These are phyloP conservation scores for human DNA, from an alignment of 2,113 vertebrate species.

Conservation along the genomic window DNA sequence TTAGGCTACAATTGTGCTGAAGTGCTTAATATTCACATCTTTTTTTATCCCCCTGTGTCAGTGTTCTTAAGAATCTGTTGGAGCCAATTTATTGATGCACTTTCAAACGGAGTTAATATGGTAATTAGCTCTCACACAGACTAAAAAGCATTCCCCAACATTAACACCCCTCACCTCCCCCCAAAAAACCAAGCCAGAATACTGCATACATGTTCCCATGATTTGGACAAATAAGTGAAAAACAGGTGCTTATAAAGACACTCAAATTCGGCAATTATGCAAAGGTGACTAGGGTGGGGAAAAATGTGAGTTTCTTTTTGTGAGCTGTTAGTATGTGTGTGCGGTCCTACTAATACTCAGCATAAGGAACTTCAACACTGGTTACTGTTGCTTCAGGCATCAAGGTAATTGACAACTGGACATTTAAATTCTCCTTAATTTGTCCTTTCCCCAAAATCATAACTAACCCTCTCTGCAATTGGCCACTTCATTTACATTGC, in stretches of 20 bases:
- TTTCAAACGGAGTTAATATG: conserved; percentile 67
- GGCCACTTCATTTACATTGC: background rate
- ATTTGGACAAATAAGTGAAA: conserved; percentile 62
- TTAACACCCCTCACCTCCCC: background rate
- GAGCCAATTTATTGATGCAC: conserved; percentile 76
- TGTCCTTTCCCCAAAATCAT: background rate
- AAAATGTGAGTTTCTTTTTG: background rate
- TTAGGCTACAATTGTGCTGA: conserved; percentile 79
- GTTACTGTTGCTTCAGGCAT: background rate
- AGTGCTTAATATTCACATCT: conserved; percentile 82
- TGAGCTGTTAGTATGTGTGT: background rate
- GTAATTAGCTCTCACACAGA: conserved; percentile 65
- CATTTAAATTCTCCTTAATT: background rate
- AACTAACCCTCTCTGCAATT: background rate
- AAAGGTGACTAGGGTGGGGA: background rate
- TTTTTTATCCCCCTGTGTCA: background rate
- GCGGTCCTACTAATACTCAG: background rate
- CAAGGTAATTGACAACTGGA: background rate
- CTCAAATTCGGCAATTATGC: conserved; percentile 26
- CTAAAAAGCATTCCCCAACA: conserved; percentile 49
- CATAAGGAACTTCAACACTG: background rate
- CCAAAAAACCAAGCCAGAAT: background rate
- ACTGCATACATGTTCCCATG: conserved; percentile 55
- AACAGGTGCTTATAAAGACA: conserved; percentile 40
- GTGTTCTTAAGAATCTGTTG: conserved; percentile 76